Percentiles rank a stretch among this genome's conserved stretches.
Evolutionary conservation across 2,797 vertebrate species (phyloP).

Genomic region (Galagoides demidoff): DNA sequence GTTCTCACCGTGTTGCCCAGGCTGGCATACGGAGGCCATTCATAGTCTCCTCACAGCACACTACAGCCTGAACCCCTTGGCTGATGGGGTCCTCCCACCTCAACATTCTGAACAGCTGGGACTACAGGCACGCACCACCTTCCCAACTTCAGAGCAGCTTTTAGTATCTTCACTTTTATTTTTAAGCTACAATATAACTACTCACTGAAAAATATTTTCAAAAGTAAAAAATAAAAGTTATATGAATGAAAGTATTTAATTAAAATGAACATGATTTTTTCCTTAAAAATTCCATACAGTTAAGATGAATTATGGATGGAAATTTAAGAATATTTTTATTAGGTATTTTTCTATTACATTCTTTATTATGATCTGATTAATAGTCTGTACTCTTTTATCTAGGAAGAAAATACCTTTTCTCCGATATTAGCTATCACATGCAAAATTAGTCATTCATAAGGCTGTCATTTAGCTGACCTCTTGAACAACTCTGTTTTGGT

Average conservation of each 20-base stretch:
- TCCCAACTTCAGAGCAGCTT: not conserved
- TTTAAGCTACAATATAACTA: not conserved
- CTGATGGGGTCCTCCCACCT: not conserved
- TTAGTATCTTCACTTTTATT: not conserved
- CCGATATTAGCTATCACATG: not conserved
- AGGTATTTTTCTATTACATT: not conserved
- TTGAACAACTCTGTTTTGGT: not conserved
- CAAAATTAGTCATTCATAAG: slow-evolving; percentile 4
- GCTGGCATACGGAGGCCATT: not conserved
- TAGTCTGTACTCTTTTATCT: not conserved
- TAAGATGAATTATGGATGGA: slow-evolving; percentile 12
- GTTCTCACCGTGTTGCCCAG: not conserved
- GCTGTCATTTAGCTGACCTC: not conserved
- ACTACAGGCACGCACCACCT: not conserved
- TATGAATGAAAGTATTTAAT: not conserved
- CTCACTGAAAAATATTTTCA: not conserved
- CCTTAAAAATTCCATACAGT: slow-evolving; percentile 2
- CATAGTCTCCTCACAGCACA: not conserved
- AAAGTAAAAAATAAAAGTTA: not conserved
- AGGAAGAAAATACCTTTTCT: not conserved
- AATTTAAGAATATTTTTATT: slow-evolving; percentile 46
- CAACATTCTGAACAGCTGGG: not conserved
- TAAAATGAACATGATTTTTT: not conserved
- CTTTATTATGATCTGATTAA: slow-evolving; percentile 50
- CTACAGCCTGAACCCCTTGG: not conserved